Conservation (phyloP, 2,888 invertebrate species). For the Volucella zonaria region DNA sequence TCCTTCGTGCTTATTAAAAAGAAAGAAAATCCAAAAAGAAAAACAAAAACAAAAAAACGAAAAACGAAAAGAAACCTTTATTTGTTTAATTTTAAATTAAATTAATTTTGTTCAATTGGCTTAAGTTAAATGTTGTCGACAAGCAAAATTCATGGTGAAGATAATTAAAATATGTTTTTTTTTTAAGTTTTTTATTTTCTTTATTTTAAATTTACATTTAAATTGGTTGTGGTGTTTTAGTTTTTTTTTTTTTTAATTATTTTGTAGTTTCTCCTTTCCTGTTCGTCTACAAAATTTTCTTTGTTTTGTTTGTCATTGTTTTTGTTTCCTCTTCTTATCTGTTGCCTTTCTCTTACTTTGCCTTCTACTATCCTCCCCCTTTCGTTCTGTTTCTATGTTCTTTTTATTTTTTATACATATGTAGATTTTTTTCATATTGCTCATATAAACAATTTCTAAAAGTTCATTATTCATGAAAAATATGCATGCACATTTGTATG, state of each 20-base stretch:
- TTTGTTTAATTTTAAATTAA: conserved; percentile 38
- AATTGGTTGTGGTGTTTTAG: conserved; percentile 63
- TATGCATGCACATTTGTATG: conserved; percentile 20
- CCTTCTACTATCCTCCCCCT: conserved; percentile 16
- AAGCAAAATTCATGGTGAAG: conserved; percentile 56
- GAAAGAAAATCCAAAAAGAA: not conserved
- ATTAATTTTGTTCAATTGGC: conserved; percentile 52
- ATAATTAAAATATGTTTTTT: conserved; percentile 62
- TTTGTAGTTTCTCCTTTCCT: not conserved
- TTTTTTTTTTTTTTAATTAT: conserved; percentile 5
- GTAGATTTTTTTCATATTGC: conserved; percentile 8
- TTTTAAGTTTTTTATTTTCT: conserved; percentile 1
- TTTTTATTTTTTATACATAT: not conserved
- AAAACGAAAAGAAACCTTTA: not conserved
- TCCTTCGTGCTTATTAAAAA: conserved; percentile 25
- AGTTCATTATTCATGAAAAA: not conserved
- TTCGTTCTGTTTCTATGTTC: conserved; percentile 19
- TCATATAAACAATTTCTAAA: conserved; percentile 18
- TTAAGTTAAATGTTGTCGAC: conserved; percentile 65
- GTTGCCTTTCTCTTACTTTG: conserved; percentile 37
- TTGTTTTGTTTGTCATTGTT: conserved; percentile 30
- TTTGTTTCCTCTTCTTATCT: conserved; percentile 20
- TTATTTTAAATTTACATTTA: conserved; percentile 51
- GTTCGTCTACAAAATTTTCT: conserved; percentile 17
- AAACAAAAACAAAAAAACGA: conserved; percentile 10